phyloP scores from a whole-genome alignment of 2,797 vertebrate species.

The Coracias cyanogaster region DNA sequence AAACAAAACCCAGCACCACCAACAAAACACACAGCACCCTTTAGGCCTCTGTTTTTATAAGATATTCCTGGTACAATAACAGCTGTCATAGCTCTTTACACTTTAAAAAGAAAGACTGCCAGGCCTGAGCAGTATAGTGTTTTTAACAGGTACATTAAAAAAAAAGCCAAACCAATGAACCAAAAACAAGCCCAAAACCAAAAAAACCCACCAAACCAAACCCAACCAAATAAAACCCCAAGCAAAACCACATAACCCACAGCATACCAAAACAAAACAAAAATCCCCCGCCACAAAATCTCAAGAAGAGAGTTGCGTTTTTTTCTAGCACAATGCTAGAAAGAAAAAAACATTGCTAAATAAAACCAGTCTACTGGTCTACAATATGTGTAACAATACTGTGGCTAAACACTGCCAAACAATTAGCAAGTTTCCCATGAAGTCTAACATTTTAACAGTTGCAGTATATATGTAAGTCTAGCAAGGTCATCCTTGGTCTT shows the following conservation, averaged over 20 bases:
- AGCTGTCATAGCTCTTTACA: background rate
- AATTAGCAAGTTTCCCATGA: background rate
- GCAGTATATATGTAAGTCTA: background rate
- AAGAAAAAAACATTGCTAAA: background rate
- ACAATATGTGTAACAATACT: background rate
- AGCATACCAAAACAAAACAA: background rate
- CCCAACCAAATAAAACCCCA: background rate
- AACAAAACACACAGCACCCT: background rate
- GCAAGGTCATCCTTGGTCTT: background rate
- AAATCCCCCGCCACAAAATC: background rate
- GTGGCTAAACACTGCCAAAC: background rate
- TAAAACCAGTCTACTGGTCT: background rate
- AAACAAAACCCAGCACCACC: background rate
- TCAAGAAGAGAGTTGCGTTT: background rate
- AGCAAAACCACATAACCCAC: background rate
- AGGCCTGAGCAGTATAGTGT: background rate
- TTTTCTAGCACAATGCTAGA: background rate
- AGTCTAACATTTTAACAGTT: background rate
- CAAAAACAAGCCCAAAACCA: background rate
- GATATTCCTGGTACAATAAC: accelerated
- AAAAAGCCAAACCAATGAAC: background rate
- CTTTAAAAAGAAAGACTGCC: background rate
- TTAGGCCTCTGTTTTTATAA: background rate
- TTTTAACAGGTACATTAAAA: background rate
- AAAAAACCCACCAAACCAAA: background rate